A percentile compares a stretch with the other conserved stretches of the same genome.
Evolutionary conservation across 2,113 vertebrate genomes (phyloP).

Genomic region (Apteryx owenii): DNA sequence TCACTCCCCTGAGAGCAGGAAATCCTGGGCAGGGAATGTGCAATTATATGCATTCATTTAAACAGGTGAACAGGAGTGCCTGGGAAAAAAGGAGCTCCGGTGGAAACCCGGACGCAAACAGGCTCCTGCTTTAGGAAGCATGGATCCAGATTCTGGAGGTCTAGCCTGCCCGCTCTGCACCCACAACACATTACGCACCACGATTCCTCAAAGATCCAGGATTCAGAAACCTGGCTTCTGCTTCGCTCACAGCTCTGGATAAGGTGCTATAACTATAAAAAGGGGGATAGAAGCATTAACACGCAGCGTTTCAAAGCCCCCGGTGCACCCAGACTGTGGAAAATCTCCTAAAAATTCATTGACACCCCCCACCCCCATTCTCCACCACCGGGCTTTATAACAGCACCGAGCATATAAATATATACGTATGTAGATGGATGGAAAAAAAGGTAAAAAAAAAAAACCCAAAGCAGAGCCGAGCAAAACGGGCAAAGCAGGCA

Average conservation of each 20-base stretch:
- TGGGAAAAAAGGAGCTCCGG: neutral
- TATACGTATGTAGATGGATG: too few relatives aligned
- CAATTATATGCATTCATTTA: neutral
- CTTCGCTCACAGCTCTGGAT: neutral
- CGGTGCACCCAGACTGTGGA: rapidly evolving
- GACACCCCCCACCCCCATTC: neutral
- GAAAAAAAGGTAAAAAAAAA: too few relatives aligned
- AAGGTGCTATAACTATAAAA: neutral
- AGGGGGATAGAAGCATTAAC: rapidly evolving
- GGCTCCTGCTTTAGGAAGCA: neutral
- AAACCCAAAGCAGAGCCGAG: neutral
- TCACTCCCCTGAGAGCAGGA: neutral
- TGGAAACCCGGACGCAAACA: neutral
- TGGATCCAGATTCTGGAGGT: neutral
- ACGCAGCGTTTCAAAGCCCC: rapidly evolving
- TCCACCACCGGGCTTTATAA: rapidly evolving
- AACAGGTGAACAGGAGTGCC: neutral
- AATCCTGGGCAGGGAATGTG: neutral
- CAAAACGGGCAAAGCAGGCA: neutral
- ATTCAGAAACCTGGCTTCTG: neutral
- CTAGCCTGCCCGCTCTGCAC: neutral
- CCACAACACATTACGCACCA: rapidly evolving
- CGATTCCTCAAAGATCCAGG: neutral
- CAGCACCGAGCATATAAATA: neutral
- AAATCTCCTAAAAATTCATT: neutral